These are phyloP conservation scores for Elachura formosa DNA, from an alignment of 2,113 vertebrate genomes.

Conservation along the genomic window DNA sequence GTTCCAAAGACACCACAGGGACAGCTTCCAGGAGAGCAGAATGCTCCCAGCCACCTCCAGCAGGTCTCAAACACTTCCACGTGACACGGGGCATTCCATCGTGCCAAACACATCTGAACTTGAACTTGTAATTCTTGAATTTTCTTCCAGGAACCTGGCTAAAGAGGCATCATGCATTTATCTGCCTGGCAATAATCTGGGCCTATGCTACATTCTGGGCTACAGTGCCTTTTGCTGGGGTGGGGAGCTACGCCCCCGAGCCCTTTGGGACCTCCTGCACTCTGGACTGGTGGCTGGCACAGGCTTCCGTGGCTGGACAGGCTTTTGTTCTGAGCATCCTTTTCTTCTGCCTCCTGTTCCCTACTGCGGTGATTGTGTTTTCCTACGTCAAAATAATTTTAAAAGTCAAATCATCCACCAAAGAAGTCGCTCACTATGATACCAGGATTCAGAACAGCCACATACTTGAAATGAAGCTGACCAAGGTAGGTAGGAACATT, in stretches of 20 bases:
- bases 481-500: conserved; percentile 77
- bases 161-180: conserved; percentile 85
- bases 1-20: too few species aligned
- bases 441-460: conserved; percentile 83
- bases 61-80: accelerated
- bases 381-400: conserved; percentile 90
- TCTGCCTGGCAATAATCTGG: conserved; percentile 84
- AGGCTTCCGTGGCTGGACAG: conserved; percentile 84
- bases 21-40: background rate
- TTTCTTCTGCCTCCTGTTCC: conserved; percentile 92
- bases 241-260: conserved; percentile 89
- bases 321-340: conserved; percentile 88
- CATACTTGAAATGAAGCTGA: conserved; percentile 89
- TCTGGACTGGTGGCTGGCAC: conserved; percentile 93
- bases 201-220: conserved; percentile 89
- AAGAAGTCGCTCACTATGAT: conserved; percentile 87
- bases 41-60: background rate
- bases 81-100: accelerated
- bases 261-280: conserved; percentile 96
- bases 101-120: background rate
- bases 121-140: background rate
- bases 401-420: conserved; percentile 89
- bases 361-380: conserved; percentile 85
- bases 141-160: conserved; percentile 85
- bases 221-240: conserved; percentile 88